Evolutionary conservation across 2,888 invertebrate species (phyloP), one percentile per base, ranked within the genome.

Genomic region (Capitulum mitella): DNA sequence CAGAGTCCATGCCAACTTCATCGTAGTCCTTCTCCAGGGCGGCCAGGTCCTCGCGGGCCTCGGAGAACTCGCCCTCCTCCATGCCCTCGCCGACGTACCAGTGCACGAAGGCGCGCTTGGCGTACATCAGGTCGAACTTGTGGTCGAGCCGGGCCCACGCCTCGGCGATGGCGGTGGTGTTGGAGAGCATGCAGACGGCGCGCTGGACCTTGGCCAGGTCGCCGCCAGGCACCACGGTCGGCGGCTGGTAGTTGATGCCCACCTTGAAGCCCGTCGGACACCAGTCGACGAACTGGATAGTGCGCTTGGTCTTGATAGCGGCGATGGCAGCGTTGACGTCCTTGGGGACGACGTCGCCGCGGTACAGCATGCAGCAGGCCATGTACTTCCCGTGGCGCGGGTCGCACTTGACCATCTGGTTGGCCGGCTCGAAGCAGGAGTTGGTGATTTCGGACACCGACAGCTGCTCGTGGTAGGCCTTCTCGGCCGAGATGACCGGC

Each of bases 281-380:
- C 93, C 94, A 93, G 92, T 95, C 95, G 86, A 95, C 95, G 86
- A 97, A 97, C 87, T 96, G 95, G 86, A 95, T 93, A 87, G 93
- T 92, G 81, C 95, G 91, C 89, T 95, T 96, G 83, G 95, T 95
- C 89, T 97, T 97, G 89, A 97, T 96, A 85, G 94, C 93, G 0
- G 95, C 94, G 86, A 96, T 96, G 78, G 95, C 94, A n/a, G 95
- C 94, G 86, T 95, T 95, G 70, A 95, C 95, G 85, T 96, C 96
- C 88, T 95, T 96, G 81, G 96, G 96, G 8, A 97, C 96, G 81
- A 96, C 95, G 86, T 96, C 96, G 80, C 96, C 96, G 84, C 95
- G 90, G 84, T 87, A 88, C 10, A 84, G 80, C n/a, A 84, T 81
- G 78, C 83, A 87, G 82, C 86, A 86, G 58, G 87, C 87, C 87